Conservation (phyloP, 2,888 invertebrate genomes). For the Tillus elongatus region DNA sequence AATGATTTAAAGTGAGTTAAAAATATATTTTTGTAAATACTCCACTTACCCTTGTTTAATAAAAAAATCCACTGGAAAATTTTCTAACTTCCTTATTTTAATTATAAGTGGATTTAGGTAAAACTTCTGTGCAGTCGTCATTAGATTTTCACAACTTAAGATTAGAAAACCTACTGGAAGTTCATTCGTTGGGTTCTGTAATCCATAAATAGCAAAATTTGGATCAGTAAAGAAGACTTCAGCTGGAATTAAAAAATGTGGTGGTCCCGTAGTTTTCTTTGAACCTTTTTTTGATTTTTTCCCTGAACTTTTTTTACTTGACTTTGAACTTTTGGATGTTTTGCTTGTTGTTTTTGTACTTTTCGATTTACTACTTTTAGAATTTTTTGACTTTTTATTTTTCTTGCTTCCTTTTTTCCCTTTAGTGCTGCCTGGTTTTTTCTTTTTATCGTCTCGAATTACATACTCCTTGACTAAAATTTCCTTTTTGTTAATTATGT, state of each 20-base stretch:
- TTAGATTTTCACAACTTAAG: constrained; percentile 19
- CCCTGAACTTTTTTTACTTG: too few species aligned
- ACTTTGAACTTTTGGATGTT: too few species aligned
- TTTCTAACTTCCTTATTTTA: constrained; percentile 23
- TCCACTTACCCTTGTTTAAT: constrained; percentile 14
- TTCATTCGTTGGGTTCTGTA: constrained; percentile 5
- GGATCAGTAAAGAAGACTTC: constrained; percentile 14
- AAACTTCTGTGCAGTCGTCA: constrained; percentile 25
- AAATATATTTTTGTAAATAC: background rate
- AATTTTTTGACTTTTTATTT: too few species aligned
- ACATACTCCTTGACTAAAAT: background rate
- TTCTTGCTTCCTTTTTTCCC: constrained; percentile 7
- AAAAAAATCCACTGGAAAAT: constrained; percentile 23
- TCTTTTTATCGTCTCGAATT: background rate
- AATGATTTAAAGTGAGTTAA: background rate
- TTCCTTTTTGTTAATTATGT: too few species aligned
- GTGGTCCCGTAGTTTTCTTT: too few species aligned
- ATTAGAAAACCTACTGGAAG: constrained; percentile 13
- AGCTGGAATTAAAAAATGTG: constrained; percentile 10
- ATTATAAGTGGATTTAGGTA: constrained; percentile 25
- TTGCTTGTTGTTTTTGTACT: too few species aligned
- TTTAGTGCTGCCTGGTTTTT: constrained; percentile 5
- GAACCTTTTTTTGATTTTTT: too few species aligned
- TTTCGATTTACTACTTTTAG: too few species aligned
- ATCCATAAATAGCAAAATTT: constrained; percentile 6